Evolutionary conservation across 2,888 invertebrate species (phyloP).

Genomic region (Dichetophora obliterata): DNA sequence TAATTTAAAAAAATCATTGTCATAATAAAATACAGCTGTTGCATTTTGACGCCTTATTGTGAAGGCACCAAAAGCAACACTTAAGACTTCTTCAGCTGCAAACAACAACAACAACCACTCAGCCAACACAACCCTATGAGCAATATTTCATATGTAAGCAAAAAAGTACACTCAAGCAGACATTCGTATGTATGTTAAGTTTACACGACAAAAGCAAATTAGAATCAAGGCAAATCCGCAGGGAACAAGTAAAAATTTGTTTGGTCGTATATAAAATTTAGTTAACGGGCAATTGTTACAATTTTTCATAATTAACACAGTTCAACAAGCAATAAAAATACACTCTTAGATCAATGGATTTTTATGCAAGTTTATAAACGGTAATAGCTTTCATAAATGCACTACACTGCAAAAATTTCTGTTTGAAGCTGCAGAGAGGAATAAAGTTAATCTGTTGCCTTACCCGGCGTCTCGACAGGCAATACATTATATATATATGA

Average conservation of each 20-base stretch:
- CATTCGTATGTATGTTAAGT: too few species aligned
- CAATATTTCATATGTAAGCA: background rate
- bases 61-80: background rate
- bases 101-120: background rate
- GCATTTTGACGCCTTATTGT: background rate
- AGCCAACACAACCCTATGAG: background rate
- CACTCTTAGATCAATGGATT: too few species aligned
- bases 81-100: background rate
- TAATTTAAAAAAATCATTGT: too few species aligned
- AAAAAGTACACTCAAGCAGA: too few species aligned
- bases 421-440: too few species aligned
- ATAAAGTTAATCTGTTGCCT: too few species aligned
- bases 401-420: too few species aligned
- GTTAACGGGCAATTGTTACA: constrained; percentile 25
- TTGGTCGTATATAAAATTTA: constrained; percentile 6
- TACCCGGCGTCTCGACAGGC: too few species aligned
- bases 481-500: too few species aligned
- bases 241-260: constrained; percentile 9
- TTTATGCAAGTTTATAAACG: too few species aligned
- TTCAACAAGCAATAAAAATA: too few species aligned
- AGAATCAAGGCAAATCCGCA: constrained; percentile 4
- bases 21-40: background rate
- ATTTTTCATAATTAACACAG: background rate
- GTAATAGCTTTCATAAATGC: too few species aligned
- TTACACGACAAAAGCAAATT: background rate